These are phyloP conservation scores for Orchestia grillus DNA, from an alignment of 1,140 invertebrate species.

Conservation along the genomic window DNA sequence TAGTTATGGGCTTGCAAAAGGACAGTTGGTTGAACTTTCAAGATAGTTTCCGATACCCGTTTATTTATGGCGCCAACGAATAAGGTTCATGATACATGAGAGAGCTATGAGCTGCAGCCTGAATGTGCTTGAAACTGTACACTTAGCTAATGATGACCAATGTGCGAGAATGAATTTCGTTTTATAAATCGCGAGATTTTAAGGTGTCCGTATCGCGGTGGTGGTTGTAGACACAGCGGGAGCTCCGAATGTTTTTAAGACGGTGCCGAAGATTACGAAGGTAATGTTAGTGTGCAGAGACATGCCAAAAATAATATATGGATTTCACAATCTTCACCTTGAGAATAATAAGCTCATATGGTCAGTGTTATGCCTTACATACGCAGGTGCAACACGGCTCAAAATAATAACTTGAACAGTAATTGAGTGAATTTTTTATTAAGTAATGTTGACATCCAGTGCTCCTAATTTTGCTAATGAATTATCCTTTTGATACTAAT, in stretches of 20 bases:
- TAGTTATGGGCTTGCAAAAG: conserved; percentile 15
- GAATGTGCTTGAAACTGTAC: conserved; percentile 22
- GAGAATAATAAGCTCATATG: neutral
- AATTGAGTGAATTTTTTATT: neutral
- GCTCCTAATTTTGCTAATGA: no score
- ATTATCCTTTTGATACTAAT: neutral
- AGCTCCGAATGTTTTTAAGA: neutral
- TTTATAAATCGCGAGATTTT: neutral
- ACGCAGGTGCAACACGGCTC: neutral
- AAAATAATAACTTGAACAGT: neutral
- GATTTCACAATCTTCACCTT: neutral
- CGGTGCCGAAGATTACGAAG: neutral
- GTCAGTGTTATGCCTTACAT: neutral
- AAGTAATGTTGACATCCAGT: no score
- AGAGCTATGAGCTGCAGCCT: conserved; percentile 8
- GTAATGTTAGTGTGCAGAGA: neutral
- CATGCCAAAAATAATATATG: neutral
- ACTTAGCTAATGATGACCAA: conserved; percentile 28
- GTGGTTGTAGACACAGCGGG: neutral
- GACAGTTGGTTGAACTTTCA: conserved; percentile 48
- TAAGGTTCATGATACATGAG: neutral
- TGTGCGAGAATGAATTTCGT: neutral
- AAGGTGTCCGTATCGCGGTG: neutral
- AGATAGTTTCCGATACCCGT: conserved; percentile 31
- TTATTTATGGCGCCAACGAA: conserved; percentile 27